phyloP scores from a whole-genome alignment of 2,888 invertebrate species.

The Euphydryas editha region DNA sequence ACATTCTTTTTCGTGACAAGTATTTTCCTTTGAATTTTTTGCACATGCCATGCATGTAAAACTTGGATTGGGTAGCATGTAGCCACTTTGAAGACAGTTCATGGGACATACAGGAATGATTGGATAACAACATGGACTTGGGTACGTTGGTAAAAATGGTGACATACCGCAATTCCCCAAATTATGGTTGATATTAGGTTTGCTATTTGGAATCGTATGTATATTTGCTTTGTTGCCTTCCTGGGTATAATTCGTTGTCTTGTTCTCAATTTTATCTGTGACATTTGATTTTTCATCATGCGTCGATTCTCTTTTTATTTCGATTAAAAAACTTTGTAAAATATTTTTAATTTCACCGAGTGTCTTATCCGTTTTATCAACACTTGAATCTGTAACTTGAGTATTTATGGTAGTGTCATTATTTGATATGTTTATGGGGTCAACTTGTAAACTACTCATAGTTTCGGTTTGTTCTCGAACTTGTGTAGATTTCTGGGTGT shows the following conservation, averaged over 20 bases:
- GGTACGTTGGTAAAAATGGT: conserved; percentile 53
- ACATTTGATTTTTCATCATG: conserved; percentile 56
- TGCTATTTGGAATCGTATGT: conserved; percentile 49
- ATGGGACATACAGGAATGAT: conserved; percentile 68
- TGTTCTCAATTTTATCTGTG: conserved; percentile 28
- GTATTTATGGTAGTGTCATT: conserved; percentile 56
- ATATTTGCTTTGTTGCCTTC: conserved; percentile 43
- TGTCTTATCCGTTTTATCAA: conserved; percentile 69
- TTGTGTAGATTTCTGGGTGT: conserved; percentile 40
- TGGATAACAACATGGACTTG: conserved; percentile 69
- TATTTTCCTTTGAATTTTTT: conserved; percentile 51
- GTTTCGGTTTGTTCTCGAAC: conserved; percentile 47
- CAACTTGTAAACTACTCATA: conserved; percentile 52
- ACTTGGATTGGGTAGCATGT: conserved; percentile 59
- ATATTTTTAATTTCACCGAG: conserved; percentile 76
- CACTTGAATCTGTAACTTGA: conserved; percentile 53
- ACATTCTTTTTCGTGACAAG: conserved; percentile 45
- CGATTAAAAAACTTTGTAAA: conserved; percentile 67
- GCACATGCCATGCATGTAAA: conserved; percentile 61
- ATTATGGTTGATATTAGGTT: conserved; percentile 51
- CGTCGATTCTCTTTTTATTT: conserved; percentile 70
- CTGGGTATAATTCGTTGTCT: conserved; percentile 10
- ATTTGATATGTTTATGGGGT: conserved; percentile 45
- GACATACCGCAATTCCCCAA: conserved; percentile 48
- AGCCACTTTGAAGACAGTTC: conserved; percentile 65